Evolutionary conservation across 1,140 invertebrate genomes (phyloP).

Genomic region (Goniozus legneri): DNA sequence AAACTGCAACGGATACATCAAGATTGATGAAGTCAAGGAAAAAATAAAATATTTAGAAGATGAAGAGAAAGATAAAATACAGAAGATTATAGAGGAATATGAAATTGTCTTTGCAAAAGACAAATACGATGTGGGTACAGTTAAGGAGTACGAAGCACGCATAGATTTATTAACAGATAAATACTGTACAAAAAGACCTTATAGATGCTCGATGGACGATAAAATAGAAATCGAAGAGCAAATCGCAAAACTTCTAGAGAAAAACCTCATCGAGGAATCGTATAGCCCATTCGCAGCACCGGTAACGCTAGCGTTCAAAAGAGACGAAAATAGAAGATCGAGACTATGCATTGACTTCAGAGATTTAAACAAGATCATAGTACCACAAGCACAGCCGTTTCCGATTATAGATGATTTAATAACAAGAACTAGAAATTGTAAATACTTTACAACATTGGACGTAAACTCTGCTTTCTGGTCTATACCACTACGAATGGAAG

Average conservation of each 20-base stretch:
- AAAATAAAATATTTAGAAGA: not conserved
- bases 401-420: constrained; percentile 34
- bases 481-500: constrained; percentile 25
- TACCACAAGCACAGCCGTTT: constrained; percentile 38
- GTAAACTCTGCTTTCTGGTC: constrained; percentile 36
- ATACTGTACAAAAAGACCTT: constrained; percentile 36
- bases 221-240: constrained; percentile 40
- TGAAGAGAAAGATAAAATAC: constrained; percentile 6
- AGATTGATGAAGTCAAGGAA: not conserved
- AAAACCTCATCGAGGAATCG: constrained; percentile 39
- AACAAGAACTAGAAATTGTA: constrained; percentile 31
- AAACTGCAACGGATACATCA: not conserved
- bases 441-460: constrained; percentile 34
- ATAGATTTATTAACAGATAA: constrained; percentile 28
- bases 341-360: constrained; percentile 39
- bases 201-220: too few relatives aligned
- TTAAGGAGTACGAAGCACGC: constrained; percentile 30
- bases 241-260: constrained; percentile 33
- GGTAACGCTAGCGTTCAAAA: constrained; percentile 36
- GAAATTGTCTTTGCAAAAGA: constrained; percentile 26
- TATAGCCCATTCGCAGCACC: constrained; percentile 38
- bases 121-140: too few relatives aligned
- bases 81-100: constrained; percentile 28
- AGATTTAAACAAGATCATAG: constrained; percentile 39
- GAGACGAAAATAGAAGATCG: constrained; percentile 28